Conservation (phyloP, 35 echinoderm and acorn worm species). For the Strongylocentrotus purpuratus region DNA sequence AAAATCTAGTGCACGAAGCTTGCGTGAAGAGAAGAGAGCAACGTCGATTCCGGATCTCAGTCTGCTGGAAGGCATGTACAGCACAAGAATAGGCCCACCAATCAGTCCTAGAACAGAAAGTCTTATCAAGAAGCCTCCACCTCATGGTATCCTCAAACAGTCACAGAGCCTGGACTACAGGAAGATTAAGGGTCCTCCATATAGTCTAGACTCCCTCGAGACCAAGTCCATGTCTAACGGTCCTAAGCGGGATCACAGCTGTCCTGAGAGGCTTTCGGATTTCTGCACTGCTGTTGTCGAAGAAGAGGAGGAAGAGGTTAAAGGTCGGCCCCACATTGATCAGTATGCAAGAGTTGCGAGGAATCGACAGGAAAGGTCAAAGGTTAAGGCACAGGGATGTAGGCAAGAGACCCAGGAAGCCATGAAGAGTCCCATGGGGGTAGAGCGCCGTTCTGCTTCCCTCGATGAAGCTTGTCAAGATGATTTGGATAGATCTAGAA, state of each 20-base stretch:
- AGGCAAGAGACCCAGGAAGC: not conserved
- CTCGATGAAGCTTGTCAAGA: conserved; percentile 1
- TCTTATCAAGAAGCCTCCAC: not conserved
- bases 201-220: not conserved
- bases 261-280: conserved; percentile 15
- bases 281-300: conserved; percentile 28
- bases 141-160: not conserved
- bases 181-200: not conserved
- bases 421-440: not conserved
- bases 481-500: not conserved
- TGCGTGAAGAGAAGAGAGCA: not conserved
- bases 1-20: not conserved
- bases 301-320: not conserved
- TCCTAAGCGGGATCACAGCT: not conserved
- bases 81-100: conserved; percentile 41
- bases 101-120: conserved; percentile 24
- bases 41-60: conserved; percentile 20
- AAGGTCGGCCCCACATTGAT: not conserved
- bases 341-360: conserved; percentile 34
- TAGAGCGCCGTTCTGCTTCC: not conserved
- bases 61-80: conserved; percentile 33
- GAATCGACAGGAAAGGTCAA: not conserved
- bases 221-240: not conserved
- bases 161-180: not conserved
- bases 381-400: not conserved